Base-by-base conservation (phyloP, 2,888 invertebrate genomes). In the Sphaerophoria rueppellii region DNA sequence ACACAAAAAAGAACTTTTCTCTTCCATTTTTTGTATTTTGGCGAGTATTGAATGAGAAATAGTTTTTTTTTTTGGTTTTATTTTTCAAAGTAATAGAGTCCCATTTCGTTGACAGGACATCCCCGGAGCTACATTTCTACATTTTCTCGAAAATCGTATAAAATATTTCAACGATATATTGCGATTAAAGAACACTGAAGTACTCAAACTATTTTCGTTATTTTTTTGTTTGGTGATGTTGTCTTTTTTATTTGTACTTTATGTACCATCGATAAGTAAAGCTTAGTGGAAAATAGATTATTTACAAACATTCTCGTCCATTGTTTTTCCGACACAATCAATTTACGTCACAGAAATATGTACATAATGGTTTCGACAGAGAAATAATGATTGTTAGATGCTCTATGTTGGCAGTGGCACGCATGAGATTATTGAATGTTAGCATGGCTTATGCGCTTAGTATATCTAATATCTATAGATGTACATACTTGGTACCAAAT, bases 111-210 rank as follows among this genome's bases (percentile, higher is more conserved):
- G 24, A 52, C 37, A 67, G 52, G 60, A 76, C 43, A 76, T 57
- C 55, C 35, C 57, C 12, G 61, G 40, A 52, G 35, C 9, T 34
- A 58, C 54, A 79, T 74, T 57, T 40, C 9, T 43, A 58, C 54
- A 79, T 74, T 57, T 40, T 40, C 55, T 63, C 57, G 60, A 46
- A 73, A 79, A 69, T 79, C 74, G 48, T 46, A 61, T 67, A 67
- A 73, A 67, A 79, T 73, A 79, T 79, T 79, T 69, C 9, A 65
- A 60, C 58, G 58, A 72, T 52, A 65, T 65, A 72, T 65, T 58
- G 65, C 65, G 72, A 72, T 72, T 78, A 65, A 52, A 58, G 58
- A 67, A 78, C 63, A 63, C 43, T 58, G 71, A 72, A 55, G 40
- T 14, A 50, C 55, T 77, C 54, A 40, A 55, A 70, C 34, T 24